A percentile compares a stretch with the other conserved stretches of the same genome.
These are phyloP conservation scores for Tetrao urogallus DNA, from an alignment of 2,113 vertebrate genomes.

Conservation along the genomic window DNA sequence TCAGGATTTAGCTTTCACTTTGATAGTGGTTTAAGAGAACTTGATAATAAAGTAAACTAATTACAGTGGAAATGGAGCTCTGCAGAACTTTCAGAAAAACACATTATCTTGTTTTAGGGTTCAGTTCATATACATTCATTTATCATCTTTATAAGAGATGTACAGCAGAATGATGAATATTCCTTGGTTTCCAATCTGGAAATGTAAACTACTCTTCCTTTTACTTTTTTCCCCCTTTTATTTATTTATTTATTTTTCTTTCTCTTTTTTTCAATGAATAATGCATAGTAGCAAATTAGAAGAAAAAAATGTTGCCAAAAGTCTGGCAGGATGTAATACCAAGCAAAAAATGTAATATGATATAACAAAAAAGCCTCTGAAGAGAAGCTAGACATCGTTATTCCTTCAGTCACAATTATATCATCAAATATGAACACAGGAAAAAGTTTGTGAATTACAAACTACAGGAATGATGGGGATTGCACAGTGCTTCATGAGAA, in stretches of 20 bases:
- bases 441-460: background rate
- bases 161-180: constrained; percentile 79
- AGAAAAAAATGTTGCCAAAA: constrained; percentile 34
- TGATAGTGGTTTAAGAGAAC: constrained; percentile 68
- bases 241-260: too few relatives aligned
- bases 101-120: constrained; percentile 80
- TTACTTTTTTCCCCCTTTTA: background rate
- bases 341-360: background rate
- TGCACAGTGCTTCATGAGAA: rapidly evolving
- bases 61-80: constrained; percentile 77
- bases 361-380: background rate
- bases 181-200: constrained; percentile 77
- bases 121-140: constrained; percentile 81
- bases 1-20: constrained; percentile 72
- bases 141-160: constrained; percentile 81
- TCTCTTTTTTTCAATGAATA: too few relatives aligned
- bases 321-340: constrained; percentile 36
- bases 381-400: background rate
- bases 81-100: constrained; percentile 75
- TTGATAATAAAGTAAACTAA: constrained; percentile 79
- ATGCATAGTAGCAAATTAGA: constrained; percentile 17
- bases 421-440: background rate
- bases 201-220: constrained; percentile 75
- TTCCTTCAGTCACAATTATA: background rate
- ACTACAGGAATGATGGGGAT: rapidly evolving